Base-by-base conservation (phyloP, 2,113 vertebrate species). In the Arothron firmamentum region DNA sequence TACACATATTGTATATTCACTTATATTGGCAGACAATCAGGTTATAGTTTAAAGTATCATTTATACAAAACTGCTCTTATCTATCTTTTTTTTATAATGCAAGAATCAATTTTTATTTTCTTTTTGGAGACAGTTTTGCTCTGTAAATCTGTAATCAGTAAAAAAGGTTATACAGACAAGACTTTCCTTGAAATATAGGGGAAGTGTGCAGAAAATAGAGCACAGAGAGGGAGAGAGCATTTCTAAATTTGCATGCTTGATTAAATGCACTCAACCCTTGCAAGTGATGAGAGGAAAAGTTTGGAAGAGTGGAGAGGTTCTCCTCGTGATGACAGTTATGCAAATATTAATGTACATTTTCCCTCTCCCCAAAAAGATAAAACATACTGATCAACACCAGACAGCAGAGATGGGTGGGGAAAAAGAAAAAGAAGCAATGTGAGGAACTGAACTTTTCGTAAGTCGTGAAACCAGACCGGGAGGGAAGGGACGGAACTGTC, bases 241-340 rank as follows among this genome's bases (percentile, higher is more conserved):
- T 38, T 38, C 18, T 21, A 45, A 62, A 85, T 87, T 87, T 86
- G 87, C 87, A 85, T 83, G 21, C 14, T 63, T 56, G 56, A 62
- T 42, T 42, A 14, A 9, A 28, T 42, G 31, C 23, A 51, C 12
- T 70, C 77, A 5, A 69, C 48, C 12, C 41, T 78, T 68, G 68
- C 66, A 74, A 41, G 20, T 20, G 34, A 78, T 42, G 10, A 55
- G 42, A 56, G 50, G 31, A 15, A 59, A 67, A 54, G 53, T 67
- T 21, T 20, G 42, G 31, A 42, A 69, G 28, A 48, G 50, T 23
- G 49, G 21, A 65, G 15, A 49, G 62, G 51, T 78, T 79, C 62
- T 70, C 57, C 52, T 76, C 49, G 78, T 72, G 17, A 52, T 69
- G 79, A 82, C 85, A 81, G 87, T 88, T 87, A 87, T 87, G 85